Percentiles rank a stretch among this genome's conserved stretches.
phyloP scores from a whole-genome alignment of 2,797 vertebrate species.

The Sebastes itinus region DNA sequence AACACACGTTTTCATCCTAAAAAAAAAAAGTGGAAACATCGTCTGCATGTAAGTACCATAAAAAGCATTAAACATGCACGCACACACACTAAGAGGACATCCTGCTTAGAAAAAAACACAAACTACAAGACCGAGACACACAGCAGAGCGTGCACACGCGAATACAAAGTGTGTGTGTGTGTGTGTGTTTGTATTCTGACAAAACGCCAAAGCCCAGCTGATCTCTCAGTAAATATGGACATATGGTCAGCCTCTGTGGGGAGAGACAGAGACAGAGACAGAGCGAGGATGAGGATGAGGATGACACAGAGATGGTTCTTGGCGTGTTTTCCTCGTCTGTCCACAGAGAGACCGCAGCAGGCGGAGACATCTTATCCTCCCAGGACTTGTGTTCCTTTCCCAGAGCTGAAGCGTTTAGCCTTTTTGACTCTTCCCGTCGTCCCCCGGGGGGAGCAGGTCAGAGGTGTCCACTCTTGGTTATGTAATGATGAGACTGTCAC shows the following conservation, averaged over 20 bases:
- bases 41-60: slow-evolving; percentile 10
- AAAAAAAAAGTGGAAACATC: slow-evolving; percentile 3
- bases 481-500: slow-evolving; percentile 10
- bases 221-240: slow-evolving; percentile 75
- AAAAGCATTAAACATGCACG: neutral
- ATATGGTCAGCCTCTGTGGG: slow-evolving; percentile 63
- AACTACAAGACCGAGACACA: slow-evolving; percentile 11
- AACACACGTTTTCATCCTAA: neutral
- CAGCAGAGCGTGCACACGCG: neutral
- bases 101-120: neutral
- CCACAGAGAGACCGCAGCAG: slow-evolving; percentile 37
- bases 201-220: slow-evolving; percentile 65
- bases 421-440: slow-evolving; percentile 29
- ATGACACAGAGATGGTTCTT: slow-evolving; percentile 41
- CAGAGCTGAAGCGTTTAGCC: slow-evolving; percentile 27
- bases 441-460: slow-evolving; percentile 12
- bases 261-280: slow-evolving; percentile 11
- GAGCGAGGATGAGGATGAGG: slow-evolving; percentile 24
- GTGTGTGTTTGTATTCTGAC: slow-evolving; percentile 23
- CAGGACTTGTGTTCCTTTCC: slow-evolving; percentile 44
- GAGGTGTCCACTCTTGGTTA: slow-evolving; percentile 31
- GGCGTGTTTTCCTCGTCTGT: slow-evolving; percentile 22
- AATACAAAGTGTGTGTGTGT: neutral
- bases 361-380: slow-evolving; percentile 48
- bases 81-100: neutral